A percentile compares a stretch with the other conserved stretches of the same genome.
Evolutionary conservation across 2,888 invertebrate species (phyloP).

Genomic region (Xylota sylvarum): DNA sequence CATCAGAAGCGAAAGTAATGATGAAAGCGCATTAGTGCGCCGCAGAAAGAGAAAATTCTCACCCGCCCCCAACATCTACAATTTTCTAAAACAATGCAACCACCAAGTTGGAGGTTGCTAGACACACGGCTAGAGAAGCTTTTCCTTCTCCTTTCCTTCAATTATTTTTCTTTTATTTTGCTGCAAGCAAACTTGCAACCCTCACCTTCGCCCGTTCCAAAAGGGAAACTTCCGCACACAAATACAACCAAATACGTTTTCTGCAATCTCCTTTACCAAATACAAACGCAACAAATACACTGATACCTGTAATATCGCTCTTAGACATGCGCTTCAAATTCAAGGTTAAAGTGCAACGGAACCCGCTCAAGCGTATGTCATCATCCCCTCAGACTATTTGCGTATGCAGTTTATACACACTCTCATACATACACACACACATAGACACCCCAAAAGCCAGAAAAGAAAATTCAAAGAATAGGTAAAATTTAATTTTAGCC

Average conservation of each 20-base stretch:
- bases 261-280: slow-evolving; percentile 34
- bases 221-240: slow-evolving; percentile 72
- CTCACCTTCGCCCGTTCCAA: slow-evolving; percentile 74
- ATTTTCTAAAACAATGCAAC: slow-evolving; percentile 65
- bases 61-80: slow-evolving; percentile 37
- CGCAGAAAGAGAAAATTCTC: slow-evolving; percentile 72
- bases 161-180: slow-evolving; percentile 17
- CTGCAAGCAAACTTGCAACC: slow-evolving; percentile 57
- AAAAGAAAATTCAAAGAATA: slow-evolving; percentile 30
- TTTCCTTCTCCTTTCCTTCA: slow-evolving; percentile 41
- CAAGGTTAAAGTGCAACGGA: slow-evolving; percentile 85
- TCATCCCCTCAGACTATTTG: slow-evolving; percentile 51
- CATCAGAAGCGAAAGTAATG: slow-evolving; percentile 78
- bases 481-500: slow-evolving; percentile 42
- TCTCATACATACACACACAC: slow-evolving; percentile 15
- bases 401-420: slow-evolving; percentile 42
- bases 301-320: slow-evolving; percentile 60
- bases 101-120: slow-evolving; percentile 20
- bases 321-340: slow-evolving; percentile 79
- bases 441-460: not conserved
- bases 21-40: slow-evolving; percentile 73
- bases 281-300: slow-evolving; percentile 15
- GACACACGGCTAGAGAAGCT: slow-evolving; percentile 39
- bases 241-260: slow-evolving; percentile 31
- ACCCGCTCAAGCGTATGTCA: slow-evolving; percentile 78